Evolutionary conservation across 1,140 invertebrate genomes (phyloP).

Genomic region (Lordiphosa clarofinis): DNA sequence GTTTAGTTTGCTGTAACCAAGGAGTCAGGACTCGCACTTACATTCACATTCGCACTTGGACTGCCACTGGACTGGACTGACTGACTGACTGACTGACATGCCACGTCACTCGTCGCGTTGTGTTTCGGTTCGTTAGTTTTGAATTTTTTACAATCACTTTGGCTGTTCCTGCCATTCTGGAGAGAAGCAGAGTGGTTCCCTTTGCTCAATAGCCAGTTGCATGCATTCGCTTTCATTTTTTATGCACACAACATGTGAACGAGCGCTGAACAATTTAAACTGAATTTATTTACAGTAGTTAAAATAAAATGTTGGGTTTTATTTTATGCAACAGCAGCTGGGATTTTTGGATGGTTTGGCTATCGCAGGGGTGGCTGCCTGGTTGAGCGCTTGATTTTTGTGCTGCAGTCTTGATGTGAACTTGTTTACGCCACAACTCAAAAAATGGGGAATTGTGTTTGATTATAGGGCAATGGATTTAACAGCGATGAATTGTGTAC

Average conservation of each 20-base stretch:
- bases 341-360: conserved; percentile 17
- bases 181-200: conserved; percentile 19
- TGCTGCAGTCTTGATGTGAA: conserved; percentile 39
- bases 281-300: conserved; percentile 70
- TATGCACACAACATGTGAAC: conserved; percentile 16
- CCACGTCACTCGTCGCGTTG: conserved; percentile 67
- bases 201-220: conserved; percentile 67
- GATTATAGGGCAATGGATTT: conserved; percentile 23
- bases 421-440: conserved; percentile 32
- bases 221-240: conserved; percentile 42
- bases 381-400: conserved; percentile 18
- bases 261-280: conserved; percentile 49
- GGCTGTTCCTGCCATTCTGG: conserved; percentile 27
- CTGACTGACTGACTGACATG: conserved; percentile 41
- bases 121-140: conserved; percentile 76
- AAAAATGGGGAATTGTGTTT: conserved; percentile 22
- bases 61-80: conserved; percentile 8
- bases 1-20: conserved; percentile 34
- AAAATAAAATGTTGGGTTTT: conserved; percentile 72
- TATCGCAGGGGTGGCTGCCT: conserved; percentile 1
- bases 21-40: conserved; percentile 28
- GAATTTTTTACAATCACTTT: conserved; percentile 76
- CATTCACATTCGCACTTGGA: conserved; percentile 18
- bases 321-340: conserved; percentile 63
- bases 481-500: neutral